Evolutionary conservation across 1,140 invertebrate species (phyloP), one percentile per base, ranked within the genome.

Genomic region (Tetramorium alpestre): DNA sequence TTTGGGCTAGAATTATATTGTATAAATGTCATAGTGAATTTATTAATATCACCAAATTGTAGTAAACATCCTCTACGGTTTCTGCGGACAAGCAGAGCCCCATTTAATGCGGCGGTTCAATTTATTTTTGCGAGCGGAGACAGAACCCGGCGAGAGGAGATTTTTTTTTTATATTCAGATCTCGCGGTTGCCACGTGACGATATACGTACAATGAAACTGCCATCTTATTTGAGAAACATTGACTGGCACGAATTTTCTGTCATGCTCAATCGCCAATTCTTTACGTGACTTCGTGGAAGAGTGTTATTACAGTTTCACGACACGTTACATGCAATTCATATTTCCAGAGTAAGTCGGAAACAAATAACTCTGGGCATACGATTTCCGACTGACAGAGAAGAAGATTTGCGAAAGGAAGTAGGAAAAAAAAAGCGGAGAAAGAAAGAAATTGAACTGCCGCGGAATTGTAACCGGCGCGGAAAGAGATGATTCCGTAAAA

Each of bases 311-410:
- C 58, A 25, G 60, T 72, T 72, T 64, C 60, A 56, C 75, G 67
- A 70, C 49, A 54, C 49, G 58, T 76, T 86, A 70, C 56, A 80
- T 80, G 85, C 60, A 76, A 86, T 72, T 84, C 69, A 58, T 84
- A 38, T 73, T 73, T 73, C 69, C 49, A 76, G 69, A 82, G 76
- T 76, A 78, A 76, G 49, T 67, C 78, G 56, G 22, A 87, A 87
- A 67, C 56, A 69, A 70, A 87, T 86, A 82, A 58, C 78, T 72
- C 60, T 44, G 60, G 47, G 67, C 85, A 16, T 67, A 51, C 62
- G 51, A 56, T 67, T 85, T 86, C 72, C 81, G 54, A 33, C 62
- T 47, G 67, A 76, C 56, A 28, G 18, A 28, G 73, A 28, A 85
- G 51, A 51, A 86, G 51, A 51, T 54, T 78, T 44, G 18, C 28